Conservation (phyloP, 2,113 vertebrate species). For the Alethe diademata region DNA sequence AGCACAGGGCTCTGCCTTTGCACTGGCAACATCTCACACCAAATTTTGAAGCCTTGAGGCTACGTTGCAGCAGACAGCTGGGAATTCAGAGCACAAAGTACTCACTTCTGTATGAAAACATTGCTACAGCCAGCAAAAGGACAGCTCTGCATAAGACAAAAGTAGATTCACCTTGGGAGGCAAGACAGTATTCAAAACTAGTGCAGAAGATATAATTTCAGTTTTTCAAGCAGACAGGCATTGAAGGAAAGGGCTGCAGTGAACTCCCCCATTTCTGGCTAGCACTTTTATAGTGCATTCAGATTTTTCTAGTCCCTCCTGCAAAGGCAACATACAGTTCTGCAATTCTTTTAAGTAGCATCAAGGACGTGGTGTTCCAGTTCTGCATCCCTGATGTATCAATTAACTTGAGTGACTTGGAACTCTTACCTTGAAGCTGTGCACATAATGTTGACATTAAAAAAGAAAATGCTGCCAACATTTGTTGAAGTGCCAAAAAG, state of each 20-base stretch:
- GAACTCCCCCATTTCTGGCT: neutral
- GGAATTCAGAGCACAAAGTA: neutral
- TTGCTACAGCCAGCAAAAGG: neutral
- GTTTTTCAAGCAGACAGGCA: neutral
- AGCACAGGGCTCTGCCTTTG: neutral
- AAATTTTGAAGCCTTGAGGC: neutral
- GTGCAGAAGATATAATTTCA: neutral
- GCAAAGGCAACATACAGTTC: neutral
- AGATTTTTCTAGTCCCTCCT: neutral
- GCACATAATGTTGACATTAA: neutral
- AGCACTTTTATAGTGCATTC: neutral
- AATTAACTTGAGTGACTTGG: conserved; percentile 46
- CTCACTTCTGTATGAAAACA: neutral
- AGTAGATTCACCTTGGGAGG: neutral
- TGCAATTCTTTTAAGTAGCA: neutral
- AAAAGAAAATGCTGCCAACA: conserved; percentile 15
- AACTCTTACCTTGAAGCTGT: conserved; percentile 12
- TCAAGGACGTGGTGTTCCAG: conserved; percentile 19
- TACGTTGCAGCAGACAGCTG: neutral
- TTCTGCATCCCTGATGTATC: neutral
- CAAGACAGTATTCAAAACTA: neutral
- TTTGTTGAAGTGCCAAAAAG: conserved; percentile 27
- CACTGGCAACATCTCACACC: neutral
- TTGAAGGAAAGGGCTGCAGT: neutral
- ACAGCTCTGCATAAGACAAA: neutral